Evolutionary conservation across 2,888 invertebrate genomes (phyloP).

Genomic region (Macrosiphum euphorbiae): DNA sequence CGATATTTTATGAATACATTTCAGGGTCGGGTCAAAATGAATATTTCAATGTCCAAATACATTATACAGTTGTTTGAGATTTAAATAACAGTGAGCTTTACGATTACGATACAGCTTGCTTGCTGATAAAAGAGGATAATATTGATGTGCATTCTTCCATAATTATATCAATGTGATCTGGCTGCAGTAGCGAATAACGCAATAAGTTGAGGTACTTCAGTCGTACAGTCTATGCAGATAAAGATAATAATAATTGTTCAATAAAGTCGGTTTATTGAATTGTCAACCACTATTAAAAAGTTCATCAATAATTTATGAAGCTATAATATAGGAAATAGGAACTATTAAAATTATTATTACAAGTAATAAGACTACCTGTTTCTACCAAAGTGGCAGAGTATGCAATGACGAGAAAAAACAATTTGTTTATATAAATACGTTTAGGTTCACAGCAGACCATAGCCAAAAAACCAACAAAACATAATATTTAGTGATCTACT

Average conservation of each 20-base stretch:
- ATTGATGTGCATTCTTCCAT: neutral
- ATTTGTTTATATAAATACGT: neutral
- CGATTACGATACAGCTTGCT: neutral
- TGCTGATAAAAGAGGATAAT: neutral
- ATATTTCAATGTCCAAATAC: neutral
- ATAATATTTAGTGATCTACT: neutral
- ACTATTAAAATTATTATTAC: neutral
- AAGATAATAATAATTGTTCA: neutral
- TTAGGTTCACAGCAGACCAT: neutral
- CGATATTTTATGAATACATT: neutral
- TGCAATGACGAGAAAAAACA: neutral
- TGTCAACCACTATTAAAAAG: neutral
- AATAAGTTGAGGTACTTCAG: neutral
- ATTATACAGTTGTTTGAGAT: neutral
- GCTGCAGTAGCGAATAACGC: neutral
- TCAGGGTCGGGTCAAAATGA: neutral
- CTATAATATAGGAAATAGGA: neutral
- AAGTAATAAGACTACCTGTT: neutral
- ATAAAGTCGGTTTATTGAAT: neutral
- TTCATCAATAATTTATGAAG: neutral
- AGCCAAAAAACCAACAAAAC: neutral
- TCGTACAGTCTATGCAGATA: neutral
- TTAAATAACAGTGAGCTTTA: conserved; percentile 31
- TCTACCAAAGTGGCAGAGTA: neutral
- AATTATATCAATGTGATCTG: neutral